Base-by-base conservation (phyloP, 2,888 invertebrate genomes). In the Rhamphomyia laevipes region DNA sequence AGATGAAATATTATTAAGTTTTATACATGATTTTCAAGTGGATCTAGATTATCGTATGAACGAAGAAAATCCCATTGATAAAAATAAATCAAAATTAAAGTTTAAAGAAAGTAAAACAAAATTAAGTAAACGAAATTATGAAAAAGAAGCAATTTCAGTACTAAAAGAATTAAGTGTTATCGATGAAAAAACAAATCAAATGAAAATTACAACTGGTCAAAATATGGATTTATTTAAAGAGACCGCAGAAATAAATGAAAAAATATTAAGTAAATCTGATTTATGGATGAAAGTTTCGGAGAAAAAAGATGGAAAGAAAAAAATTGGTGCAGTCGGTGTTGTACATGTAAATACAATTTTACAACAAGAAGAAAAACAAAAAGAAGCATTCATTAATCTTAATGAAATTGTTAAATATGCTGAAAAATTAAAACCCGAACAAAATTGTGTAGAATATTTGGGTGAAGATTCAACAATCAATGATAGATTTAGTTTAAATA, bases 1-100 rank as follows among this genome's bases (percentile, higher is more conserved):
- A 4, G 83, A 84, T 61, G 80, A 81, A 52, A 60, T 74, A 11
- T 58, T 74, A 35, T 62, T 69, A 33, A 67, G 67, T 43, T 66
- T 63, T 52, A 67, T 72, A 1, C 64, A 67, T 37, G 68, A 68
- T 50, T 71, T 73, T 4, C 72, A 72, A 31, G 74, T 78, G 30
- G 75, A 79, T 45, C 61, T 75, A 17, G 73, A 72, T 47, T 73
- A 63, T 57, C 73, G 76, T 47, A 71, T 74, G 50, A 66, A 66
- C 48, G 53, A 68, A 2, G 72, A 72, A 43, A 59, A 58, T 16
- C 17, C 3, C 7, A 13, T 5, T 31, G 18, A 44, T 15, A 52
- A 48, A 31, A 15, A 15, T 23, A 47, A 21, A 16, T 51, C 53
- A 5, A 62, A 63, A 40, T 51, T 53, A 12, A 65, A 61, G 27